Conservation (phyloP, 2,797 vertebrate genomes). For the Alectoris magna region DNA sequence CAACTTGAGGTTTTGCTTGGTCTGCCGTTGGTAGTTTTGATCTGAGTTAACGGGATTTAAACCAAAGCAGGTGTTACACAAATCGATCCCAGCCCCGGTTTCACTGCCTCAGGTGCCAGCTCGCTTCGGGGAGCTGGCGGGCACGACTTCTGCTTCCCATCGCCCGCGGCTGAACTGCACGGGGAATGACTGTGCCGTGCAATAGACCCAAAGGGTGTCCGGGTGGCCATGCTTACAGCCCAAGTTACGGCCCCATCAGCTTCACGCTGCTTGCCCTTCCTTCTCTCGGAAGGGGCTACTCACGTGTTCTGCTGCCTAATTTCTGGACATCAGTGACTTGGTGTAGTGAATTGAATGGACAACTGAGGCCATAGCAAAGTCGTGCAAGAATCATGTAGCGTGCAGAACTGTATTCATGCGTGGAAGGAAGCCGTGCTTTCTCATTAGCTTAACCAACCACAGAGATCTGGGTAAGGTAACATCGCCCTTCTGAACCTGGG, state of each 20-base stretch:
- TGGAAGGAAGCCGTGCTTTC: not conserved
- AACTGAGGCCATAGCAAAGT: too few relatives aligned
- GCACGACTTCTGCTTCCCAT: not conserved
- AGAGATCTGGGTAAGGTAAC: not conserved
- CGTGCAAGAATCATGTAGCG: not conserved
- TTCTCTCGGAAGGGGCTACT: not conserved
- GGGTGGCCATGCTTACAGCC: too few relatives aligned
- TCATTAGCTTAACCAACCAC: not conserved
- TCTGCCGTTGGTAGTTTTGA: not conserved
- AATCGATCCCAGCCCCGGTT: not conserved
- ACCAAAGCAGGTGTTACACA: not conserved
- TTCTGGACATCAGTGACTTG: not conserved
- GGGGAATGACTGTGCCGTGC: not conserved
- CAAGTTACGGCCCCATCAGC: accelerated
- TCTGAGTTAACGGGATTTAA: not conserved
- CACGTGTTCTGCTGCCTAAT: accelerated
- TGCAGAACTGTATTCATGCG: not conserved
- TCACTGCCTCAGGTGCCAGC: not conserved
- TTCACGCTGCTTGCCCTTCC: accelerated
- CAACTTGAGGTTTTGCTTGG: not conserved
- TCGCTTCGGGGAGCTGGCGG: not conserved
- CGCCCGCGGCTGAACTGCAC: not conserved
- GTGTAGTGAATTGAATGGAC: not conserved
- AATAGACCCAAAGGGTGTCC: accelerated
- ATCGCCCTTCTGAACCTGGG: not conserved